These are phyloP conservation scores for Cyphomyrus discorhynchus DNA, from an alignment of 2,113 vertebrate genomes.

Conservation along the genomic window DNA sequence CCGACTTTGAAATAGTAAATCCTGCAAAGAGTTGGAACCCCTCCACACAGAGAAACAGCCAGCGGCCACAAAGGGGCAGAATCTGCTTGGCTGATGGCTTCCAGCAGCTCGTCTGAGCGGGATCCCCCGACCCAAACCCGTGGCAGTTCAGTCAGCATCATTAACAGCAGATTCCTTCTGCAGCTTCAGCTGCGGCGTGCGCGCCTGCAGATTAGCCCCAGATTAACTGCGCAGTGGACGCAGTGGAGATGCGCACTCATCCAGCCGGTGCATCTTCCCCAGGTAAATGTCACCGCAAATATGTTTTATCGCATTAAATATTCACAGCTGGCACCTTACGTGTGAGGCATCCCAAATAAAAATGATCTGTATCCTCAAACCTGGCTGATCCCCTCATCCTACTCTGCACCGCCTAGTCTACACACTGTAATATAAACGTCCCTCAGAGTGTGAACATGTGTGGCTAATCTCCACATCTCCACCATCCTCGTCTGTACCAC, in stretches of 20 bases:
- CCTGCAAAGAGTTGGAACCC: background rate
- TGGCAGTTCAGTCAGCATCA: background rate
- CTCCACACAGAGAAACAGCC: background rate
- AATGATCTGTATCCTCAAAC: background rate
- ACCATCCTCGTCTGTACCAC: background rate
- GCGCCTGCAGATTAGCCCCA: background rate
- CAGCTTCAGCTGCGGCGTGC: background rate
- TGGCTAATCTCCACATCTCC: background rate
- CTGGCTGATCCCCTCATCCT: background rate
- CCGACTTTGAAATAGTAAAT: background rate
- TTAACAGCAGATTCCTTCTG: background rate
- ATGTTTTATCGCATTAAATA: conserved; percentile 36
- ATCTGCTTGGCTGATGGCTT: background rate
- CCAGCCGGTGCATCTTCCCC: conserved; percentile 12
- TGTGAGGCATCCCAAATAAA: conserved; percentile 30
- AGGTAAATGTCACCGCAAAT: conserved; percentile 40
- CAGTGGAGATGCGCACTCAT: background rate
- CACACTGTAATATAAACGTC: background rate
- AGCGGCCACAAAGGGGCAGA: background rate
- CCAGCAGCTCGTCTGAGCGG: background rate
- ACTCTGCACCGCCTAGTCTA: background rate
- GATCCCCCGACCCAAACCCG: background rate
- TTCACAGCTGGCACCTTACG: conserved; percentile 29
- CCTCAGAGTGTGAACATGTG: background rate
- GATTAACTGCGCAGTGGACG: background rate